Percentiles rank a stretch among this genome's conserved stretches.
phyloP scores from a whole-genome alignment of 2,797 vertebrate species.

The Sebastes iracundus region DNA sequence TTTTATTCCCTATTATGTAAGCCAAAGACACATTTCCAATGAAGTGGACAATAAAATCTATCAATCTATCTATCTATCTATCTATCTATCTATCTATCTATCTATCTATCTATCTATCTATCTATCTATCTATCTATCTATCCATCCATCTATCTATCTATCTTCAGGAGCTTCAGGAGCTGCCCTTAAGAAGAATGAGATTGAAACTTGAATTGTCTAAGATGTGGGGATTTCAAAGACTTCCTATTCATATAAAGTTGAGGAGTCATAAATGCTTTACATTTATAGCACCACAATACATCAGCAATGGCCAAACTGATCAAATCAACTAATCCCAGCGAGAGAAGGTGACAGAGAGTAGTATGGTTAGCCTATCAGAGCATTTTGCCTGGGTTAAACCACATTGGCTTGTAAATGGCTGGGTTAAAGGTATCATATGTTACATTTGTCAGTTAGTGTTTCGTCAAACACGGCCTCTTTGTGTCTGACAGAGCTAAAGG shows the following conservation, averaged over 20 bases:
- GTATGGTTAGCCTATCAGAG: neutral
- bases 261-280: neutral
- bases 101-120: rapidly evolving
- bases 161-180: no score
- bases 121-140: no score
- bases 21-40: no score
- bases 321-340: neutral
- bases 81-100: rapidly evolving
- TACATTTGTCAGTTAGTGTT: no score
- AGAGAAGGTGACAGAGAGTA: neutral
- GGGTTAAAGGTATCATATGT: neutral
- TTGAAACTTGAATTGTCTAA: neutral
- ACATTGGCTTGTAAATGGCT: neutral
- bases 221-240: neutral
- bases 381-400: neutral
- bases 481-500: no score
- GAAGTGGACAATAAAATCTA: no score
- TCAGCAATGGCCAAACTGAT: neutral
- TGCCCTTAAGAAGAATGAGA: neutral
- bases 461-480: no score
- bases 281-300: neutral
- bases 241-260: neutral
- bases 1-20: no score
- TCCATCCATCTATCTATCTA: no score
- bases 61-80: no score